These are phyloP conservation scores for Esox masquinongy DNA, from an alignment of 2,797 vertebrate genomes.

Conservation along the genomic window DNA sequence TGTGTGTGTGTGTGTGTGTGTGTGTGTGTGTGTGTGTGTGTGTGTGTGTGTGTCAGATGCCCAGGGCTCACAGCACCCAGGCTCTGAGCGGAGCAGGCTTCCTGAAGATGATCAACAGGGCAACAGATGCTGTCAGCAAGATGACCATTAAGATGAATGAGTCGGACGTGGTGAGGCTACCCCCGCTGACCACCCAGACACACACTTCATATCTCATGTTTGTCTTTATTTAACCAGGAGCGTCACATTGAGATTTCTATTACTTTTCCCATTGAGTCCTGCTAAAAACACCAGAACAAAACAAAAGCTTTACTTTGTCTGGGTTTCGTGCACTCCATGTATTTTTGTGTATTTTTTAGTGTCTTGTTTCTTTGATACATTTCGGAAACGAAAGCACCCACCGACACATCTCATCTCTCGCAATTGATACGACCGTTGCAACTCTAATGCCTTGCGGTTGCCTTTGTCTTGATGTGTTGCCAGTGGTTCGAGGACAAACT, in stretches of 20 bases:
- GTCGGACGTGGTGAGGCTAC: constrained; percentile 87
- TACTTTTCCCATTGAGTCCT: too few relatives aligned
- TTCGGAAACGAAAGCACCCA: neutral
- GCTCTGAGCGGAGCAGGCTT: constrained; percentile 93
- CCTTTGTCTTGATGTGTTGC: constrained; percentile 41
- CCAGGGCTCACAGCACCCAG: constrained; percentile 90
- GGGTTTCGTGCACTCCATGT: too few relatives aligned
- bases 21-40: too few relatives aligned
- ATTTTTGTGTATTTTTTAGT: too few relatives aligned
- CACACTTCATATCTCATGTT: too few relatives aligned
- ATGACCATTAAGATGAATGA: constrained; percentile 99
- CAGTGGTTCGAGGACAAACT: constrained; percentile 99
- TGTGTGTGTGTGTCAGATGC: constrained; percentile 75
- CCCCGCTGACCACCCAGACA: neutral
- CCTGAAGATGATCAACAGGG: constrained; percentile 97
- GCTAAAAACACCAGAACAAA: too few relatives aligned
- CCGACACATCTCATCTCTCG: neutral
- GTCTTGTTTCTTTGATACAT: too few relatives aligned
- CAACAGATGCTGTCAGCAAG: constrained; percentile 96
- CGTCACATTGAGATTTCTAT: too few relatives aligned
- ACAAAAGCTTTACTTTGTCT: too few relatives aligned
- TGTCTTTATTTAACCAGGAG: neutral
- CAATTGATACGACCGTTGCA: neutral
- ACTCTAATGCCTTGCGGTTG: neutral
- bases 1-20: too few relatives aligned